These are phyloP conservation scores for Balaenoptera acutorostrata DNA, from an alignment of 2,113 vertebrate genomes.

Conservation along the genomic window DNA sequence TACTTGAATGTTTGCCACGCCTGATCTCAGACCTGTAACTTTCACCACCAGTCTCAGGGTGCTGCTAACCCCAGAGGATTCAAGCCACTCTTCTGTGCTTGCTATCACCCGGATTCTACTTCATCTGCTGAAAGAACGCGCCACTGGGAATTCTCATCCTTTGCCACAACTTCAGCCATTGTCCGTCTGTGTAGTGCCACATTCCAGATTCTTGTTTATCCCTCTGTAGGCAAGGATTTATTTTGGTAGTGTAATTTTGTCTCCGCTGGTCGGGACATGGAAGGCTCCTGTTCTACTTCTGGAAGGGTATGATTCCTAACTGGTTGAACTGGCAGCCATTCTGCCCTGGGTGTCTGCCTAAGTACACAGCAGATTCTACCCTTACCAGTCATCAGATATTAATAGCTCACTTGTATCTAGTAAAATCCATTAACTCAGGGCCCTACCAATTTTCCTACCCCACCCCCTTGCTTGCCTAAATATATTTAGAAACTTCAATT, in stretches of 20 bases:
- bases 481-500: constrained; percentile 40
- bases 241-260: constrained; percentile 45
- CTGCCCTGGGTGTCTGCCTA: constrained; percentile 74
- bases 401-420: constrained; percentile 55
- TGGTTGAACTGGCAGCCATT: constrained; percentile 58
- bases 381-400: constrained; percentile 38
- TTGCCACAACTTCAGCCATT: accelerated
- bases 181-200: background rate
- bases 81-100: background rate
- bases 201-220: background rate
- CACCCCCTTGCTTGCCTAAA: background rate
- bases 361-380: constrained; percentile 61
- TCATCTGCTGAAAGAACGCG: background rate
- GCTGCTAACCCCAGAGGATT: background rate
- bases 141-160: background rate
- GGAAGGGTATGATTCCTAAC: constrained; percentile 45
- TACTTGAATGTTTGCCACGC: too few relatives aligned
- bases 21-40: background rate
- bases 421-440: constrained; percentile 31
- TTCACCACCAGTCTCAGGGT: accelerated
- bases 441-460: background rate
- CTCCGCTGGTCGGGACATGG: constrained; percentile 28
- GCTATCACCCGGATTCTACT: background rate
- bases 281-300: constrained; percentile 54
- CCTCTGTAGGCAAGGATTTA: constrained; percentile 15